Base-by-base conservation (phyloP, 2,888 invertebrate species). In the Hyalella azteca region DNA sequence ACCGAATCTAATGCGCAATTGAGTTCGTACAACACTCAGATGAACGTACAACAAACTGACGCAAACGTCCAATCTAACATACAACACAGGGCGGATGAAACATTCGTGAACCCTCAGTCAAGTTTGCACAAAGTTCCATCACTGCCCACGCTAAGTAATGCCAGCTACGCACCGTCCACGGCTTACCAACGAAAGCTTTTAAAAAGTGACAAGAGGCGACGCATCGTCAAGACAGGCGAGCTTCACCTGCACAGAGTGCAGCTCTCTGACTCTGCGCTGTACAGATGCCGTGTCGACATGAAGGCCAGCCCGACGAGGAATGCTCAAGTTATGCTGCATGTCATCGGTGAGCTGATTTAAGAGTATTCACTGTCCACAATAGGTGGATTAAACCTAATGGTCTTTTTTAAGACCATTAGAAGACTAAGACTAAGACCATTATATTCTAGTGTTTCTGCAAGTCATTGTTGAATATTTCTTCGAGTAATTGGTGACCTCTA, bases 331-430 rank as follows among this genome's bases (percentile, higher is more conserved):
- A 48, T 40, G 9, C 80, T 82, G 3, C 82, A 82, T 40, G 82
- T 82, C 26, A 78, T 82, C 49, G 82, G 82, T 82, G 40, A 80
- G 82, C 80, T 9, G n/a, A n/a, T n/a, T n/a, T n/a, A n/a, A n/a
- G n/a, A n/a, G n/a, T n/a, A n/a, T n/a, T n/a, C n/a, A n/a, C n/a
- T n/a, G n/a, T n/a, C n/a, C n/a, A n/a, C n/a, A n/a, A n/a, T n/a
- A n/a, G n/a, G n/a, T n/a, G n/a, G n/a, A n/a, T n/a, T n/a, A n/a
- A n/a, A n/a, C n/a, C n/a, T n/a, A n/a, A n/a, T n/a, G n/a, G n/a
- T n/a, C n/a, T n/a, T n/a, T n/a, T n/a, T n/a, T n/a, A n/a, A n/a
- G n/a, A n/a, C n/a, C n/a, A n/a, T n/a, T n/a, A n/a, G n/a, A n/a
- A n/a, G n/a, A n/a, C n/a, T n/a, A n/a, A n/a, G n/a, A n/a, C n/a